Conservation (phyloP, 1,140 invertebrate species). For the Batillaria attramentaria region DNA sequence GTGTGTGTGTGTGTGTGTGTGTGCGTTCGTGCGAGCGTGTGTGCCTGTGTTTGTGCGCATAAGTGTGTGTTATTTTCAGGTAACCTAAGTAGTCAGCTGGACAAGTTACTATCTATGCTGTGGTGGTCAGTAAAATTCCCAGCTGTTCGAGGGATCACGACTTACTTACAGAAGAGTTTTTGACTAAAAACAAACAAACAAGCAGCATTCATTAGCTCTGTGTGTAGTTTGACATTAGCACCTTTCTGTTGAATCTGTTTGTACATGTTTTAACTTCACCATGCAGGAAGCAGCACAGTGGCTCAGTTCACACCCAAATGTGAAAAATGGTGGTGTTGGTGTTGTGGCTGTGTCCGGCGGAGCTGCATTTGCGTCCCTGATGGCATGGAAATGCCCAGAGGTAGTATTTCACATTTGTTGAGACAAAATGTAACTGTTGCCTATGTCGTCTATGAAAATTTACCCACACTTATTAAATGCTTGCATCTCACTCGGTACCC, state of each 20-base stretch:
- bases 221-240: background rate
- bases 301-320: conserved; percentile 33
- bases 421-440: too few species aligned
- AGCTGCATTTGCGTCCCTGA: conserved; percentile 36
- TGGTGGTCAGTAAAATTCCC: too few species aligned
- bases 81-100: too few species aligned
- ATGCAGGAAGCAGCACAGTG: conserved; percentile 49
- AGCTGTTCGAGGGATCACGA: too few species aligned
- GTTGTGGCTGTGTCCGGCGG: conserved; percentile 47
- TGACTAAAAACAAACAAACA: background rate
- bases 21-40: background rate
- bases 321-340: conserved; percentile 39
- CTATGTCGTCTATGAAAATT: too few species aligned
- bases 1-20: background rate
- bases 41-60: background rate
- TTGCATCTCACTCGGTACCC: too few species aligned
- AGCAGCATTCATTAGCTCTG: background rate
- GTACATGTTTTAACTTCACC: background rate
- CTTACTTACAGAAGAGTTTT: background rate
- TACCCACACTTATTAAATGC: too few species aligned
- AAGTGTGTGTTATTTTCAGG: too few species aligned
- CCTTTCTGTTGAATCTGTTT: background rate
- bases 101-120: too few species aligned
- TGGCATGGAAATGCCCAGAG: conserved; percentile 37
- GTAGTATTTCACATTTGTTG: background rate